Evolutionary conservation across 2,888 invertebrate genomes (phyloP), one percentile per base, ranked within the genome.

Genomic region (Branchinecta sandiegonensis): DNA sequence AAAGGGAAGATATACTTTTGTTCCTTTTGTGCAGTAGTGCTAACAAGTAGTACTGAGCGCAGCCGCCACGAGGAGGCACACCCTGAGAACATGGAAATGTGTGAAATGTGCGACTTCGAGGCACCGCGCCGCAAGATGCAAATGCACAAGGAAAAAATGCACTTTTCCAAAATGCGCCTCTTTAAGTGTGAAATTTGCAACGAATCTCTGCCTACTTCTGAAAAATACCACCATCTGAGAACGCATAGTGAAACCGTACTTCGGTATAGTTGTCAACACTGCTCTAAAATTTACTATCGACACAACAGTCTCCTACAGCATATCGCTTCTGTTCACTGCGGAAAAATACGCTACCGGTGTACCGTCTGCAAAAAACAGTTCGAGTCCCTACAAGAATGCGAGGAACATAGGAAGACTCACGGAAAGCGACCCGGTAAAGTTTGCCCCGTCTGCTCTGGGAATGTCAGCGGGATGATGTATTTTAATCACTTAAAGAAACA

Each of bases 171-270:
- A 56, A 17, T 56, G 8, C n/a, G 17, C n/a, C 56, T 14, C 56
- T 56, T 56, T 56, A 56, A 56, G 17, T 56, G 56, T 56, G 56
- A 56, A 8, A 56, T 56, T 56, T 56, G 56, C 9, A 56, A 10
- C n/a, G 56, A 56, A 10, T 14, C n/a, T 56, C 14, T 56, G 1
- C 14, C 56, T 17, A 8, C 17, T 14, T n/a, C 56, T 8, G n/a
- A 56, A n/a, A 56, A 56, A 10, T 56, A 56, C 10, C n/a, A 56
- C 17, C 56, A 56, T 56, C n/a, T 56, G 10, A n/a, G 56, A n/a
- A 56, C 56, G n/a, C 56, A 56, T 2, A 17, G 17, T 17, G 56
- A 56, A 56, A 14, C 14, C 17, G n/a, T 56, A 56, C n/a, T 17
- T 10, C 56, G 56, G 1, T 56, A 14, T 17, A 56, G 14, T 14